Evolutionary conservation across 2,113 vertebrate genomes (phyloP), one percentile per base, ranked within the genome.

Genomic region (Trochalopteron elliotii): DNA sequence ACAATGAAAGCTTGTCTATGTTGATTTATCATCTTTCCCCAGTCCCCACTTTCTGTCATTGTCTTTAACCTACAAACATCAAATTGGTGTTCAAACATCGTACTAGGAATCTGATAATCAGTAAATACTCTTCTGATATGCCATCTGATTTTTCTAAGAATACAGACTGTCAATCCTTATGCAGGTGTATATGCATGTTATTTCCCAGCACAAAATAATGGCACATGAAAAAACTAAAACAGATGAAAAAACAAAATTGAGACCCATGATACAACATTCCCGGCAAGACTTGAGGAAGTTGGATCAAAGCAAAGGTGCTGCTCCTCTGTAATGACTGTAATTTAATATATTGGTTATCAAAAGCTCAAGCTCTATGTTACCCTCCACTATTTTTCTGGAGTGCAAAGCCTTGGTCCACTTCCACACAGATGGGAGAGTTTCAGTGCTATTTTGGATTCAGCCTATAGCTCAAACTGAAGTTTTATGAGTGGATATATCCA

Each of bases 391-490:
- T 61, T 53, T 20, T 71, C 20, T 21, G 19, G 17, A 40, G 5
- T 23, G 17, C 47, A 78, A 47, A 78, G 35, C 16, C 23, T 47
- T n/a, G 7, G 15, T 47, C 12, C 16, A 53, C n/a, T 56, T 95
- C 19, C 39, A 63, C 13, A 57, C 1, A 27, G 6, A 28, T 1
- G 4, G 7, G n/a, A 45, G 24, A 50, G 12, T 19, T 45, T 40
- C 53, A 64, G 53, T 0, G 0, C 25, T 76, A 9, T 42, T 37
- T 22, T 5, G 10, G 15, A 56, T 44, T 44, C 0, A 0, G 15
- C 10, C 9, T 60, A 12, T 7, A 77, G 40, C 15, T 71, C 33
- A n/a, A 44, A 75, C 1, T 37, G 30, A 50, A 65, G 8, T 23
- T 59, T 63, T 47, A 42, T 7, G 6, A 37, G 28, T 47, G 45